Evolutionary conservation across 2,797 vertebrate genomes (phyloP).

Genomic region (Brotula barbata): DNA sequence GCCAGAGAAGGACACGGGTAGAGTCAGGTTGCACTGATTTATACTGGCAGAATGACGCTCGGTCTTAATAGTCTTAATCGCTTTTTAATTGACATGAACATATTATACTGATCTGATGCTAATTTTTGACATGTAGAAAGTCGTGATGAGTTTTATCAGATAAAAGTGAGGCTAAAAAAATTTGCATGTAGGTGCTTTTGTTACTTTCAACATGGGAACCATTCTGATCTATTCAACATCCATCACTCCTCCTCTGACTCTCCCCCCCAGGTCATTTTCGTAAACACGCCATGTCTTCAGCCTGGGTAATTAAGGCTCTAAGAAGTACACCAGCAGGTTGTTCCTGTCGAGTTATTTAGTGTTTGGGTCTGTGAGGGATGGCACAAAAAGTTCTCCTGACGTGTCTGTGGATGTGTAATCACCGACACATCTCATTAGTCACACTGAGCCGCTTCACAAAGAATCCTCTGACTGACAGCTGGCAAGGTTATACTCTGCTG

Average conservation of each 20-base stretch:
- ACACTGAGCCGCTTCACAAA: neutral
- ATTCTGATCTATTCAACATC: slow-evolving; percentile 40
- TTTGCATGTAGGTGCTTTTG: neutral
- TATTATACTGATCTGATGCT: no score
- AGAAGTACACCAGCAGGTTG: slow-evolving; percentile 54
- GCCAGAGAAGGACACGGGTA: slow-evolving; percentile 12
- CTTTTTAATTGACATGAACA: slow-evolving; percentile 12
- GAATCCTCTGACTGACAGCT: neutral
- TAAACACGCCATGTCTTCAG: slow-evolving; percentile 43
- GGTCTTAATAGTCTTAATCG: neutral
- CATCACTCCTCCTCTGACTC: slow-evolving; percentile 18
- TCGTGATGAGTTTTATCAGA: no score
- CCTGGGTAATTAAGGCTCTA: slow-evolving; percentile 47
- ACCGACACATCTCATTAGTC: neutral
- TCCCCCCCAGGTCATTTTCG: slow-evolving; percentile 47
- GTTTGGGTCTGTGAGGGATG: slow-evolving; percentile 8
- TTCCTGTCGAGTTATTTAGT: slow-evolving; percentile 44
- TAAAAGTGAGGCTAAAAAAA: no score
- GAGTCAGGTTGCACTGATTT: slow-evolving; percentile 32
- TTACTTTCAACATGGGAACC: slow-evolving; percentile 35
- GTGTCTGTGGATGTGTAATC: slow-evolving; percentile 1
- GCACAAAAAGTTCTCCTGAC: slow-evolving; percentile 5
- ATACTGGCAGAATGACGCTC: slow-evolving; percentile 20
- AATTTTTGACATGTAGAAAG: neutral
- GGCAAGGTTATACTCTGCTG: no score